phyloP scores from a whole-genome alignment of 2,888 invertebrate species.

The Empis livida region DNA sequence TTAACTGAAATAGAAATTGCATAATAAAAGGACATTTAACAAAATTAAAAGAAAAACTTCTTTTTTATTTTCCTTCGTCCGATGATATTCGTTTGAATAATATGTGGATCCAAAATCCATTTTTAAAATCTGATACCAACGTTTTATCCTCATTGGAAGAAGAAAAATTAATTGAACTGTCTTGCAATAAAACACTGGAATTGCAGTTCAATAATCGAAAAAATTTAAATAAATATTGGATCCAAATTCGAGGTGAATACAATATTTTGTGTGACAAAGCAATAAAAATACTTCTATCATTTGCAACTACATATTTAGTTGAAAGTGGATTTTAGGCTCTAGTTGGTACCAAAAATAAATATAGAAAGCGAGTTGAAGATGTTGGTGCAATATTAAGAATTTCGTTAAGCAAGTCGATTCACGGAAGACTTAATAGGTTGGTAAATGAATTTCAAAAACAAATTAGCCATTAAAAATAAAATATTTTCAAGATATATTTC shows the following conservation, averaged over 20 bases:
- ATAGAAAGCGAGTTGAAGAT: background rate
- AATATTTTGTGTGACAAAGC: slow-evolving; percentile 9
- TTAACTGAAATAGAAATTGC: background rate
- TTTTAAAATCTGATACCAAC: background rate
- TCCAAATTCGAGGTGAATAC: too few relatives aligned
- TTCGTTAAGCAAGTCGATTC: background rate
- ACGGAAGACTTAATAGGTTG: background rate
- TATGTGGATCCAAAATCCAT: slow-evolving; percentile 1
- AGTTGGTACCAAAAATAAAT: background rate
- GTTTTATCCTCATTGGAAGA: background rate
- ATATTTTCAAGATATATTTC: too few relatives aligned
- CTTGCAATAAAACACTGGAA: slow-evolving; percentile 14
- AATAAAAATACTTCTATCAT: slow-evolving; percentile 11
- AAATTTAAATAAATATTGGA: slow-evolving; percentile 9
- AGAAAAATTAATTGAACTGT: slow-evolving; percentile 12
- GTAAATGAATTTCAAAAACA: background rate
- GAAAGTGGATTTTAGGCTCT: slow-evolving; percentile 2
- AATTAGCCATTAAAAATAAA: background rate
- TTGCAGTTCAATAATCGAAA: slow-evolving; percentile 10
- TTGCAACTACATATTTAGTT: slow-evolving; percentile 10
- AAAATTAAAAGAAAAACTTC: background rate
- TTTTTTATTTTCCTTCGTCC: background rate
- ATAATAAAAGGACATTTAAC: slow-evolving; percentile 1
- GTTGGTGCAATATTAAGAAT: background rate
- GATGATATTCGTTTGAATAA: background rate